These are phyloP conservation scores for Mastomys coucha DNA, from an alignment of 2,113 vertebrate genomes.

Conservation along the genomic window DNA sequence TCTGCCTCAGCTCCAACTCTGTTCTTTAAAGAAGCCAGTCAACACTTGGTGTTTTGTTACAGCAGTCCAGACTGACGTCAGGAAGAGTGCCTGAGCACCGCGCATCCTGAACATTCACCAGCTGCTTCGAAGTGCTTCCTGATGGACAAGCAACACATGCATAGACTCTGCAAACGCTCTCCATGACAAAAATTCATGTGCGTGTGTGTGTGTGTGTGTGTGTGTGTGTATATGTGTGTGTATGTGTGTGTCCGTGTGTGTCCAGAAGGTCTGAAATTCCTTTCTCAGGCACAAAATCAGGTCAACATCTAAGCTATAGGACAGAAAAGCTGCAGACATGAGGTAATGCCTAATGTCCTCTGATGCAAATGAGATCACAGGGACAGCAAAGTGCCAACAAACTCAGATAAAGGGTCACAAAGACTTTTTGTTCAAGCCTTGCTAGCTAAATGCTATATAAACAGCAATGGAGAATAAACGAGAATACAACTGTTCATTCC, in stretches of 20 bases:
- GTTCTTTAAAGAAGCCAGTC: background rate
- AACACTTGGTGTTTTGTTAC: background rate
- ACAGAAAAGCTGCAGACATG: background rate
- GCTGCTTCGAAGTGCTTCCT: background rate
- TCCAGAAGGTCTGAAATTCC: background rate
- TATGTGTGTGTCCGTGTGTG: background rate
- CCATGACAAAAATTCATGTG: background rate
- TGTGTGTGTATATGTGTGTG: background rate
- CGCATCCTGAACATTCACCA: background rate
- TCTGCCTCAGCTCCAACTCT: background rate
- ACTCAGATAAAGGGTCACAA: background rate
- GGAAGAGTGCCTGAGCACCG: background rate
- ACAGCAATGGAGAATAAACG: background rate
- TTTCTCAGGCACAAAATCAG: background rate
- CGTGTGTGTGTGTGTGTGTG: background rate
- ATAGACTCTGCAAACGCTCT: background rate
- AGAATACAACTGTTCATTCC: too few relatives aligned
- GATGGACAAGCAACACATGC: background rate
- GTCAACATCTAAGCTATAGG: background rate
- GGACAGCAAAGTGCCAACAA: background rate
- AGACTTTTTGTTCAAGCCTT: background rate
- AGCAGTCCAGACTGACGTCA: background rate
- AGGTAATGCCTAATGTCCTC: background rate
- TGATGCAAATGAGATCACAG: background rate
- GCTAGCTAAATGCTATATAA: background rate